These are phyloP conservation scores for Acrobasis repandana DNA, from an alignment of 2,888 invertebrate species.

Conservation along the genomic window DNA sequence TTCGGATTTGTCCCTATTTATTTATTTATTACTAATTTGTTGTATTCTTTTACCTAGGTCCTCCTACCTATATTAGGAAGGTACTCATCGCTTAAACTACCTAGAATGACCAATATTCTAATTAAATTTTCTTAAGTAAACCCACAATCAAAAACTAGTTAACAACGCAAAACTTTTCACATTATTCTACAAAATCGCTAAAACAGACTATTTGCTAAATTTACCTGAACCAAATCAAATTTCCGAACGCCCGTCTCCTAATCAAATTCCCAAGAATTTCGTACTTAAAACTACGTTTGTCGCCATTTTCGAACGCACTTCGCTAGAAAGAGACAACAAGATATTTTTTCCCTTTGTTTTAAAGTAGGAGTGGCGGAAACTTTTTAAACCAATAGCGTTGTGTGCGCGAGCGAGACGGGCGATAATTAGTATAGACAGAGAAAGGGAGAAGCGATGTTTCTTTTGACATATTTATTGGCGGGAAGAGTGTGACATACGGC, in stretches of 20 bases:
- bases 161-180: constrained; percentile 7
- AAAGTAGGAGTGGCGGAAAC: constrained; percentile 54
- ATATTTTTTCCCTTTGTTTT: constrained; percentile 55
- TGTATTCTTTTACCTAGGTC: too few relatives aligned
- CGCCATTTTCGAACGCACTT: constrained; percentile 39
- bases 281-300: constrained; percentile 56
- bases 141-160: background rate
- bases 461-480: constrained; percentile 47
- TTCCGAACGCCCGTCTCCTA: constrained; percentile 39
- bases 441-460: constrained; percentile 36
- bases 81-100: too few relatives aligned
- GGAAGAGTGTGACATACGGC: constrained; percentile 24
- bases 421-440: constrained; percentile 41
- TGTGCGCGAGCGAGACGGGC: constrained; percentile 42
- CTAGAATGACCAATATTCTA: background rate
- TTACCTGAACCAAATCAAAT: constrained; percentile 32
- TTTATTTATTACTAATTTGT: too few relatives aligned
- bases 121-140: background rate
- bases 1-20: too few relatives aligned
- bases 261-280: constrained; percentile 46
- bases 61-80: too few relatives aligned
- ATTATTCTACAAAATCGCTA: constrained; percentile 12
- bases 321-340: constrained; percentile 27
- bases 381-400: constrained; percentile 56
- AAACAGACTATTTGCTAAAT: constrained; percentile 13